phyloP scores from a whole-genome alignment of 2,113 vertebrate genomes.

The Eurystomus gularis region DNA sequence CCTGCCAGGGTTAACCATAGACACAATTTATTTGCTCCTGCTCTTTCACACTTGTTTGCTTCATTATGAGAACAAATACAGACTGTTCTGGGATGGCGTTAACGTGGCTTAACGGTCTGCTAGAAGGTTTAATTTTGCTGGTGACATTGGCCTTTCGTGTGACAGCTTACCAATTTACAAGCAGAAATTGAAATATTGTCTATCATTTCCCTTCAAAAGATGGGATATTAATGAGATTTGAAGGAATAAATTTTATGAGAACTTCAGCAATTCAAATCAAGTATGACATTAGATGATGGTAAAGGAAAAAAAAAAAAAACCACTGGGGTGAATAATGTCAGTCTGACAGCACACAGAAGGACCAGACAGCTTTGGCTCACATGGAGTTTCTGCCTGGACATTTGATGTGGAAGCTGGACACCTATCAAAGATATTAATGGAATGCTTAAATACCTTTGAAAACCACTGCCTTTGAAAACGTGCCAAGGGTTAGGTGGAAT shows the following conservation, averaged over 20 bases:
- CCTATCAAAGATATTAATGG: neutral
- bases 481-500: neutral
- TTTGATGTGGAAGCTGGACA: neutral
- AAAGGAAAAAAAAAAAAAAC: neutral
- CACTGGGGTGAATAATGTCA: neutral
- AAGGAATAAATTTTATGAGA: neutral
- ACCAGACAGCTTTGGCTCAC: neutral
- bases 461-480: neutral
- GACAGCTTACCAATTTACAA: neutral
- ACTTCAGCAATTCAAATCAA: neutral
- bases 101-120: neutral
- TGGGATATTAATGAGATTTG: neutral
- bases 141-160: neutral
- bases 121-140: neutral
- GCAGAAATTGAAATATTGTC: neutral
- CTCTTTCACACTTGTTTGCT: neutral
- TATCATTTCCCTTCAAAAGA: neutral
- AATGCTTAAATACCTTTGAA: neutral
- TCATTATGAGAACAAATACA: neutral
- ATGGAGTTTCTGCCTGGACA: neutral
- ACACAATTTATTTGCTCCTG: neutral
- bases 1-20: neutral
- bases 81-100: neutral
- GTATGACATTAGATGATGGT: neutral
- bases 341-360: neutral